Percentiles rank a stretch among this genome's conserved stretches.
Conservation (phyloP, 37 sponge, comb jelly and placozoan genomes). For the Petrosia ficiformis region DNA sequence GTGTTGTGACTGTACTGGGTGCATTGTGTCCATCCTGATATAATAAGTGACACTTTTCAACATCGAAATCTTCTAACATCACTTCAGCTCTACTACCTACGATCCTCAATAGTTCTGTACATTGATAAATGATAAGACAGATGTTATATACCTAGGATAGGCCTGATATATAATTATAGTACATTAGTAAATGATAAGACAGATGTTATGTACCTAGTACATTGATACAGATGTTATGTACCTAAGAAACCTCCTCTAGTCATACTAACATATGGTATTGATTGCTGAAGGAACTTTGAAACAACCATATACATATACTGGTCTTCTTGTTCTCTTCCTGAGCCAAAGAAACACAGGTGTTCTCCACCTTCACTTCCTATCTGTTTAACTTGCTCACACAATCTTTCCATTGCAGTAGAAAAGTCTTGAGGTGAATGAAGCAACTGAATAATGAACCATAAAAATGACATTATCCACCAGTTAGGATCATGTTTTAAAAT, state of each 20-base stretch:
- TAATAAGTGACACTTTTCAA: constrained; percentile 13
- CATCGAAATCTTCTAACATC: constrained; percentile 71
- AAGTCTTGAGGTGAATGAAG: constrained; percentile 78
- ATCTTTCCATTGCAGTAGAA: constrained; percentile 55
- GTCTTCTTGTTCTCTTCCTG: constrained; percentile 91
- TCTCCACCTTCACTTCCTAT: constrained; percentile 46
- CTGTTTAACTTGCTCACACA: constrained; percentile 54
- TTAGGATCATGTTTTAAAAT: not conserved
- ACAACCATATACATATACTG: constrained; percentile 92
- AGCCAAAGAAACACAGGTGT: constrained; percentile 85
- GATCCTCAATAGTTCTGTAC: constrained; percentile 50
- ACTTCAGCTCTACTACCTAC: constrained; percentile 26
- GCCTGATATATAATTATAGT: not conserved
- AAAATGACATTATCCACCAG: not conserved
- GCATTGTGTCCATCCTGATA: constrained; percentile 26
- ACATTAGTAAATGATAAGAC: no score
- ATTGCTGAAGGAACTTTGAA: constrained; percentile 89
- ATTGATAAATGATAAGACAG: no score
- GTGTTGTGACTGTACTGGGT: not conserved
- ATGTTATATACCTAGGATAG: not conserved
- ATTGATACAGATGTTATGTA: constrained; percentile 31
- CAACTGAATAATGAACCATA: constrained; percentile 26
- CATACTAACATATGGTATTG: constrained; percentile 70
- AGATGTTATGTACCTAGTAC: no score
- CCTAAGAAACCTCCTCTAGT: constrained; percentile 79